Base-by-base conservation (phyloP, 2,113 vertebrate species). In the Cephalopterus ornatus region DNA sequence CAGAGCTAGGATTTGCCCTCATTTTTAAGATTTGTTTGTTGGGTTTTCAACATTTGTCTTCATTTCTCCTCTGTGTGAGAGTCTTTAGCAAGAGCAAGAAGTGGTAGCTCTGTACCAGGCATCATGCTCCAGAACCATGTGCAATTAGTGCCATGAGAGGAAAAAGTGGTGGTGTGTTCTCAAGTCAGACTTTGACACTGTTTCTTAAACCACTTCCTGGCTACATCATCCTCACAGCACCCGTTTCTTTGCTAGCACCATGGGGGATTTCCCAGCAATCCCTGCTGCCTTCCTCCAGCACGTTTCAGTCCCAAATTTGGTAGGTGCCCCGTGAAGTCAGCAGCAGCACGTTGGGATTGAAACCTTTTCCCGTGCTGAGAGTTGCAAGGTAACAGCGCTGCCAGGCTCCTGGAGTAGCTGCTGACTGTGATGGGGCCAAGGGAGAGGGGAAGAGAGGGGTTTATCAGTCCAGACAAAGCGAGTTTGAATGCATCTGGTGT, bases 341-440 rank as follows among this genome's bases (percentile, higher is more conserved):
- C 1, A 4, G 65, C 50, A 76, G 47, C 42, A 22, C 0, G 0
- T 19, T 56, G 65, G 77, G 32, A 47, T 15, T 8, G 11, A 52
- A 88, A 58, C 21, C 9, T 42, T 81, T 75, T 27, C 13, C 27
- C 21, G 4, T 1, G 8, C 37, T 61, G 37, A 24, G 32, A 55
- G 18, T 8, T 1, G 5, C 35, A 70, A 46, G 39, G n/a, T 0
- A 0, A 21, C 0, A 0, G 50, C 0, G 2, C 46, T 30, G 7
- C 49, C 49, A 21, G 33, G 6, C 41, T 70, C 44, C 33, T 11
- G 21, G 80, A 63, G 52, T 5, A 55, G 55, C 72, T 74, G 44
- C 72, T 74, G 49, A 8, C 52, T 37, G 30, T n/a, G 46, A 5
- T n/a, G 37, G 46, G 16, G 52, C 30, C 19, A 13, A 35, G 63